Evolutionary conservation across 1,140 invertebrate genomes (phyloP), one percentile per base, ranked within the genome.

Genomic region (Eulimnadia texana): DNA sequence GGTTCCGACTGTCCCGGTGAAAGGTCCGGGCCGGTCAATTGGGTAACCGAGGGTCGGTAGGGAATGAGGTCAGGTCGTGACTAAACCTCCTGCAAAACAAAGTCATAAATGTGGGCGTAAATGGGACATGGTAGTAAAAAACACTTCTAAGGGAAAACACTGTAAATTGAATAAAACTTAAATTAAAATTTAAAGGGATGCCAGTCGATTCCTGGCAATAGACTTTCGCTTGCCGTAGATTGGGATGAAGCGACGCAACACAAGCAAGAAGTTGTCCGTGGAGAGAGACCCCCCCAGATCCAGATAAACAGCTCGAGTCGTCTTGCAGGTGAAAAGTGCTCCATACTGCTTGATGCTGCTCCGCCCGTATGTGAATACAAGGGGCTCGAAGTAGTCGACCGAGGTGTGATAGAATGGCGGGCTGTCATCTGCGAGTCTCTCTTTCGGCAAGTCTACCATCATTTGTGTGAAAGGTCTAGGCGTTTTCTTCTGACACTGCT

Each of bases 351-450:
- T 65, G 2, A 29, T 9, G 0, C 54, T 24, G 54, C 25, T 56
- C 9, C 29, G 24, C 20, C 54, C 2, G 16, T 56, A 29, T 9
- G 29, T 24, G 9, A 69, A 58, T 25, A 33, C 13, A 19, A 70
- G 60, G 1, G 69, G 67, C 3, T 67, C 65, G 63, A 71, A 71
- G 61, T 64, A 70, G 33, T 71, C 69, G 11, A 70, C 50, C 11
- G 67, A 68, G 13, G 65, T 65, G 51, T 50, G 16, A 2, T 61
- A 58, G 60, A 70, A 71, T 10, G 67, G 68, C 63, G 66, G 27
- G 57, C 1, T 23, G 11, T 19, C 52, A 1, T 13, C 24, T 23
- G 52, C 52, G 11, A 56, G 23, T 56, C 54, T 22, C 24, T 56
- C 54, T 10, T 9, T 0, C 1, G 54, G 54, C 11, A 56, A 24